Conservation (phyloP, 53 echinoderm and acorn worm genomes). For the Antedon mediterranea region DNA sequence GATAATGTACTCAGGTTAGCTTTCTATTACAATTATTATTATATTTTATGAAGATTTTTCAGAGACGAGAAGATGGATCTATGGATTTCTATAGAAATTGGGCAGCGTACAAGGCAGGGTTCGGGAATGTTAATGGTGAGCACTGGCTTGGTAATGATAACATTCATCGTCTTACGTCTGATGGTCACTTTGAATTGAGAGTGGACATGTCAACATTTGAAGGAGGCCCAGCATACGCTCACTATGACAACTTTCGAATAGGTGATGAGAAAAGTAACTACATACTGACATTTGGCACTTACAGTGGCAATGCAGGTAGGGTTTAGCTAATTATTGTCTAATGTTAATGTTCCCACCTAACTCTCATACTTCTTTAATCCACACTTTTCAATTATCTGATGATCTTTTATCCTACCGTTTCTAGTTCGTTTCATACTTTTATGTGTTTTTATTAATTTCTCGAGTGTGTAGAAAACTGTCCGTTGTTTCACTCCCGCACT, state of each 20-base stretch:
- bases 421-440: too few relatives aligned
- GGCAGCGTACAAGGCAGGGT: slow-evolving; percentile 39
- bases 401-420: too few relatives aligned
- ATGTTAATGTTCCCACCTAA: too few relatives aligned
- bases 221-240: slow-evolving; percentile 18
- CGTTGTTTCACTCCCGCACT: too few relatives aligned
- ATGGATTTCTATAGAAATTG: slow-evolving; percentile 35
- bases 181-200: slow-evolving; percentile 30
- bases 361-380: too few relatives aligned
- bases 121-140: slow-evolving; percentile 45
- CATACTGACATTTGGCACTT: slow-evolving; percentile 39
- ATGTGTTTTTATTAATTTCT: too few relatives aligned
- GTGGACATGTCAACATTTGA: slow-evolving; percentile 45
- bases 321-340: too few relatives aligned
- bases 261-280: slow-evolving; percentile 38
- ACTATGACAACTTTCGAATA: slow-evolving; percentile 44
- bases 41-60: slow-evolving; percentile 27
- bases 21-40: too few relatives aligned
- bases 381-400: too few relatives aligned
- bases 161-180: slow-evolving; percentile 30
- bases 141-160: slow-evolving; percentile 63
- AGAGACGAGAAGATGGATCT: slow-evolving; percentile 42
- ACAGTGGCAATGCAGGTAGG: slow-evolving; percentile 53
- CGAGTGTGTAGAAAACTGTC: too few relatives aligned
- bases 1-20: too few relatives aligned